These are phyloP conservation scores for Hypomecis atomaria DNA, from an alignment of 2,888 invertebrate genomes.

Conservation along the genomic window DNA sequence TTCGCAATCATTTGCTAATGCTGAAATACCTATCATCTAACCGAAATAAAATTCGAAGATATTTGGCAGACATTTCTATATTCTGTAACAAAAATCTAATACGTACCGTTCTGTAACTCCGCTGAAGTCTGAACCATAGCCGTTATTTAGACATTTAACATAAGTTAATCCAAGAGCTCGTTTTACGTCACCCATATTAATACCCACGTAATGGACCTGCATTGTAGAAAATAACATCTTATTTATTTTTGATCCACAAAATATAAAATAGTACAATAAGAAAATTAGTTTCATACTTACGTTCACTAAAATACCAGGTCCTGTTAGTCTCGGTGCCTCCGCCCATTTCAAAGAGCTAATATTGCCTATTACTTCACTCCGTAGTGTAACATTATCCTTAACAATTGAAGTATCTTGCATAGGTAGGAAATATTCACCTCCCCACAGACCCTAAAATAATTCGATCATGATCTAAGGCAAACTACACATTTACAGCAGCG, in stretches of 20 bases:
- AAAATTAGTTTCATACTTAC: neutral
- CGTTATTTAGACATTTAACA: slow-evolving; percentile 14
- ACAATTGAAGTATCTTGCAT: neutral
- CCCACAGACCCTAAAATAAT: slow-evolving; percentile 45
- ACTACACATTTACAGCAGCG: too few species aligned
- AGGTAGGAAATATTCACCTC: slow-evolving; percentile 49
- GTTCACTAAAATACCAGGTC: slow-evolving; percentile 41
- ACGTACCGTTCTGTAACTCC: slow-evolving; percentile 60
- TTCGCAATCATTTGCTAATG: too few species aligned
- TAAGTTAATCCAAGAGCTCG: slow-evolving; percentile 49
- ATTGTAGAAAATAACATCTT: neutral
- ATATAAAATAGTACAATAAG: neutral
- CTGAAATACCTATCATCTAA: too few species aligned
- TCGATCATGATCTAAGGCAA: too few species aligned
- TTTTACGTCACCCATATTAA: slow-evolving; percentile 51
- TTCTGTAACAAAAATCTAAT: too few species aligned
- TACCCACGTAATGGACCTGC: slow-evolving; percentile 57
- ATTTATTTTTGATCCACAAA: neutral
- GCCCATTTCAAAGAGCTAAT: slow-evolving; percentile 56
- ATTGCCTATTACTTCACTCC: slow-evolving; percentile 47
- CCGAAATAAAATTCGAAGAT: too few species aligned
- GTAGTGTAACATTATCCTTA: slow-evolving; percentile 4
- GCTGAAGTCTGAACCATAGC: slow-evolving; percentile 62
- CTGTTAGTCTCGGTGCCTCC: slow-evolving; percentile 40
- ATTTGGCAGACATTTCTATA: too few species aligned